Evolutionary conservation across 2,888 invertebrate genomes (phyloP).

Genomic region (Belgica antarctica): DNA sequence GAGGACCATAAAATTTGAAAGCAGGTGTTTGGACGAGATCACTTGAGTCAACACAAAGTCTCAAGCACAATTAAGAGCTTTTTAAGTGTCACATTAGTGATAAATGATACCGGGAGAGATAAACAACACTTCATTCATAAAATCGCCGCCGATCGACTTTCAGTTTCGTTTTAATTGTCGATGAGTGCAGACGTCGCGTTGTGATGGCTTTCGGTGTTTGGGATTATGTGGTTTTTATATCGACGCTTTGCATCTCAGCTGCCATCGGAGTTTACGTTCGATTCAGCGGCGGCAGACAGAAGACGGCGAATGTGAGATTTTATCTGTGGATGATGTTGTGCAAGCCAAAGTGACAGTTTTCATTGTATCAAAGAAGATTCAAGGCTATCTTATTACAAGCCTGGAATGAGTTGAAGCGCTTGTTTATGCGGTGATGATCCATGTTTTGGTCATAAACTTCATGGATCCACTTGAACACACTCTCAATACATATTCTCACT

Average conservation of each 20-base stretch:
- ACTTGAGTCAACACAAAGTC: too few species aligned
- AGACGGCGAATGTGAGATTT: conserved; percentile 60
- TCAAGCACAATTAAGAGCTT: not conserved
- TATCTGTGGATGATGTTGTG: not conserved
- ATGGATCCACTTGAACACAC: too few species aligned
- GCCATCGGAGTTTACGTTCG: conserved; percentile 78
- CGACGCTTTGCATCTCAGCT: conserved; percentile 70
- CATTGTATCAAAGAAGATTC: too few species aligned
- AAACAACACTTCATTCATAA: not conserved
- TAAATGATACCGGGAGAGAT: not conserved
- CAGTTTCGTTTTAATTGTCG: not conserved
- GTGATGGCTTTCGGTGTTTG: conserved; percentile 50
- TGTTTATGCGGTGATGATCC: too few species aligned
- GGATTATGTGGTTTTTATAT: conserved; percentile 74
- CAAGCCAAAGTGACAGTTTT: not conserved
- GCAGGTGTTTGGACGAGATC: too few species aligned
- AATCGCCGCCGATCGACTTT: not conserved
- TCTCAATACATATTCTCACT: too few species aligned
- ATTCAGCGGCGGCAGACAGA: conserved; percentile 80
- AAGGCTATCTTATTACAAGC: too few species aligned
- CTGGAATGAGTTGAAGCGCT: too few species aligned
- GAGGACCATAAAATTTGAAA: too few species aligned
- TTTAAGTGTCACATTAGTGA: not conserved
- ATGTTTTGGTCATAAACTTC: too few species aligned
- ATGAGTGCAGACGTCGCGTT: not conserved